Evolutionary conservation across 2,113 vertebrate species (phyloP), one percentile per base, ranked within the genome.

Genomic region (Amblyornis subalaris): DNA sequence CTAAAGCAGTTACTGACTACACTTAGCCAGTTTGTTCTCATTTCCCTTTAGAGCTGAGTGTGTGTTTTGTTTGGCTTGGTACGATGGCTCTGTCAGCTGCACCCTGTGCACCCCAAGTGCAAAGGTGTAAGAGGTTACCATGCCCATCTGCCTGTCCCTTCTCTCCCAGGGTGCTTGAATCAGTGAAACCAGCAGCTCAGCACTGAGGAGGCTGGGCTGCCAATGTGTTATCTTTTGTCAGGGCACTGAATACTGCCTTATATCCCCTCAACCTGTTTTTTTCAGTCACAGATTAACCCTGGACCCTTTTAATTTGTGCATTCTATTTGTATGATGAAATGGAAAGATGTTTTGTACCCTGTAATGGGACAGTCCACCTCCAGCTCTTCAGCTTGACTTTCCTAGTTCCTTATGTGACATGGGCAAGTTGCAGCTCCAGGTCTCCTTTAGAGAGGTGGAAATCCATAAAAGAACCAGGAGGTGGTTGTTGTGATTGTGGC

Each of bases 381-480:
- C 67, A 81, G 31, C 38, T 23, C 29, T 48, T 24, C 10, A 64
- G 2, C 18, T 7, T 36, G 11, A 33, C 28, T 78, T 77, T 67
- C 29, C 22, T 61, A 16, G 8, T 28, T 80, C 33, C 55, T 77
- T 0, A 0, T 67, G 29, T 67, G 57, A 24, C 31, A 7, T 8
- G 24, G 11, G 33, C 14, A 84, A n/a, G 19, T 77, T 83, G 51
- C 55, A 73, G 33, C 28, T 80, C 12, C 45, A 10, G 2, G 11
- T 83, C 44, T 76, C 28, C 12, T 73, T 60, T 35, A 48, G 35
- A 44, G 35, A 55, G 35, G 26, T 69, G 14, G 3, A 36, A 71
- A 25, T 69, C 21, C 2, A 3, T 14, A 58, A 45, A 81, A 55
- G 18, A 42, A 29, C 7, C 12, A 36, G 65, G 42, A 65, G 22